A percentile compares a stretch with the other conserved stretches of the same genome.
Conservation (phyloP, 2,797 vertebrate genomes). For the Xenentodon cancila region DNA sequence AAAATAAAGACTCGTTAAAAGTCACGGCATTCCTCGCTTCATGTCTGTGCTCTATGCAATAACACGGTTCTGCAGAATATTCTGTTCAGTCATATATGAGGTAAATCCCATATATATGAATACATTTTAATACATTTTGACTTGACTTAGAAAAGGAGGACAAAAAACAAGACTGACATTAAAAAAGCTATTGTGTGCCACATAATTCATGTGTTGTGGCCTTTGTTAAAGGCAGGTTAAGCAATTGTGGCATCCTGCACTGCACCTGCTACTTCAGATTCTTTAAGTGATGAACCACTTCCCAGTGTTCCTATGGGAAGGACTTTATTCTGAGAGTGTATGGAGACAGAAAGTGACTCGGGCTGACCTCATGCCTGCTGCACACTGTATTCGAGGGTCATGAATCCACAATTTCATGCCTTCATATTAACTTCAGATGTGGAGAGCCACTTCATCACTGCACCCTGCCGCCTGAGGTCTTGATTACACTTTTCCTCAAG, state of each 20-base stretch:
- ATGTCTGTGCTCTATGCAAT: neutral
- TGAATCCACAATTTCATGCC: slow-evolving; percentile 57
- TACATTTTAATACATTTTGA: too few relatives aligned
- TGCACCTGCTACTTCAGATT: slow-evolving; percentile 49
- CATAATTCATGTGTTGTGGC: slow-evolving; percentile 47
- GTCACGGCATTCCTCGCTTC: neutral
- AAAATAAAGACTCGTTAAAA: slow-evolving; percentile 19
- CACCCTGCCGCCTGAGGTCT: slow-evolving; percentile 40
- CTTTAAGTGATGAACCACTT: slow-evolving; percentile 34
- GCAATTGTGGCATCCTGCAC: slow-evolving; percentile 33
- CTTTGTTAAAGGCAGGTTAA: slow-evolving; percentile 54
- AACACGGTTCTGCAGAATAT: neutral
- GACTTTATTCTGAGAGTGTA: slow-evolving; percentile 10
- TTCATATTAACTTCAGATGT: slow-evolving; percentile 49
- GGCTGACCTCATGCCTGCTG: slow-evolving; percentile 26
- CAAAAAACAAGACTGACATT: slow-evolving; percentile 23
- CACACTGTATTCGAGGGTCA: slow-evolving; percentile 41
- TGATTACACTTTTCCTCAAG: slow-evolving; percentile 59
- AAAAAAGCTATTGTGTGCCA: slow-evolving; percentile 35
- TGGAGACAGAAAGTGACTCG: slow-evolving; percentile 5
- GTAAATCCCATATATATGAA: slow-evolving; percentile 15
- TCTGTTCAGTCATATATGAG: slow-evolving; percentile 8
- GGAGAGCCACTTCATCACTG: slow-evolving; percentile 46
- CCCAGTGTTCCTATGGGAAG: slow-evolving; percentile 4
- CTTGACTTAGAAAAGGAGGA: slow-evolving; percentile 18